Conservation (phyloP, 2,113 vertebrate species). For the Lontra canadensis region DNA sequence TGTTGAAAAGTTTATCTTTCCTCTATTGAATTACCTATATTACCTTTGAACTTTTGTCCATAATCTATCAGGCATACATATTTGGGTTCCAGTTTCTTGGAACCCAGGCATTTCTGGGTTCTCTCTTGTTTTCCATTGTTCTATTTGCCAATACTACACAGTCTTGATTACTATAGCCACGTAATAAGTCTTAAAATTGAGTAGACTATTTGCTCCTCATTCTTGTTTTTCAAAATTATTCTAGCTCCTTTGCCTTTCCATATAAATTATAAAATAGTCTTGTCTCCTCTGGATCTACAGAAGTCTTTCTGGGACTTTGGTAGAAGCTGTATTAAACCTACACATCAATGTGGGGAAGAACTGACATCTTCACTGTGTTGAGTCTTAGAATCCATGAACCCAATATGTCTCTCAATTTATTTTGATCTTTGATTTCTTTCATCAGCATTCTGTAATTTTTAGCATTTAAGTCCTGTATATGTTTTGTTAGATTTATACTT, state of each 20-base stretch:
- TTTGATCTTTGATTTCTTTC: conserved; percentile 12
- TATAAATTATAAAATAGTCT: background rate
- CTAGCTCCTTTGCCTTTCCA: background rate
- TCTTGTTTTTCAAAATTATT: background rate
- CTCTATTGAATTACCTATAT: background rate
- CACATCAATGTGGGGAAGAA: background rate
- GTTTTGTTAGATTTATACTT: conserved; percentile 14
- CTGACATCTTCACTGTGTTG: background rate
- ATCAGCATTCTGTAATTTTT: background rate
- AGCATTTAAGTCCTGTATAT: background rate
- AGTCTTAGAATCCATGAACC: background rate
- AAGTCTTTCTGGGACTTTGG: background rate
- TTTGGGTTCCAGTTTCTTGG: background rate
- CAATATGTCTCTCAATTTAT: background rate
- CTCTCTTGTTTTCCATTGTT: background rate
- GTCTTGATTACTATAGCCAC: background rate
- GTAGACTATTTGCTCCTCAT: background rate
- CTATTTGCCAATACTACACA: background rate
- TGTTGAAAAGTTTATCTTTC: background rate
- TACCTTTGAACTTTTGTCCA: background rate
- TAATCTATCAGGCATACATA: background rate
- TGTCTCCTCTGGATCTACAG: background rate
- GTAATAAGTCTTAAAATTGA: background rate
- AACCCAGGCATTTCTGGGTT: background rate
- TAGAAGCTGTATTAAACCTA: background rate